Base-by-base conservation (phyloP, 2,797 vertebrate species). In the Natrix natrix region DNA sequence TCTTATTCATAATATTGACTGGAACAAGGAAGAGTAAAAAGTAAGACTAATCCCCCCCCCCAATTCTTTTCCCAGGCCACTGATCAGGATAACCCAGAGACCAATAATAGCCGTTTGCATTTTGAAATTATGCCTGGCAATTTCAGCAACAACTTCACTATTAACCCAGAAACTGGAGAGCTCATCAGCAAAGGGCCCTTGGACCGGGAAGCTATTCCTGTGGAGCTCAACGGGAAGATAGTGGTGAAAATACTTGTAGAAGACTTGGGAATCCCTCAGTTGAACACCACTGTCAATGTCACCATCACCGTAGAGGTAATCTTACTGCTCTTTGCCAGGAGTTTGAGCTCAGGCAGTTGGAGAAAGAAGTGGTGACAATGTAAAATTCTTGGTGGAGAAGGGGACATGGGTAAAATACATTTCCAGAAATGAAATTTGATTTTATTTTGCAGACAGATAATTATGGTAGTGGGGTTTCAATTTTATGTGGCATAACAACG, bases 91-190 rank as follows among this genome's bases (percentile, higher is more conserved):
- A 97, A 99, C 10, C 95, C 97, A 2, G 60, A 1, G 2, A 98
- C 96, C 24, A 16, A 0, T 83, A 99, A 99, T 97, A 99, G 98
- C n/a, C 0, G 93, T 60, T 87, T 99, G 87, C 61, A 96, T 61
- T 99, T 96, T 94, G 92, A 0, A 74, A 98, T 99, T 20, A 13
- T 96, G n/a, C 95, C 96, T 0, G 97, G 98, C 66, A 7, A 0
- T 0, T 98, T 98, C 96, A 99, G 98, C 24, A 3, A 43, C 37
- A 98, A 98, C 96, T 99, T 99, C 96, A 98, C 97, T 32, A 97
- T 99, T 78, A 14, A 98, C 13, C 16, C 83, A 0, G 0, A 91
- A 57, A 97, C 96, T 0, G 99, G 98, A 5, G 28, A 97, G 74
- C 96, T 99, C 92, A 96, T 0, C 86, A 99, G 97, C 95, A 93